Evolutionary conservation across 64 coral and sea anemone species (phyloP).

Genomic region (Trachythela sp.): DNA sequence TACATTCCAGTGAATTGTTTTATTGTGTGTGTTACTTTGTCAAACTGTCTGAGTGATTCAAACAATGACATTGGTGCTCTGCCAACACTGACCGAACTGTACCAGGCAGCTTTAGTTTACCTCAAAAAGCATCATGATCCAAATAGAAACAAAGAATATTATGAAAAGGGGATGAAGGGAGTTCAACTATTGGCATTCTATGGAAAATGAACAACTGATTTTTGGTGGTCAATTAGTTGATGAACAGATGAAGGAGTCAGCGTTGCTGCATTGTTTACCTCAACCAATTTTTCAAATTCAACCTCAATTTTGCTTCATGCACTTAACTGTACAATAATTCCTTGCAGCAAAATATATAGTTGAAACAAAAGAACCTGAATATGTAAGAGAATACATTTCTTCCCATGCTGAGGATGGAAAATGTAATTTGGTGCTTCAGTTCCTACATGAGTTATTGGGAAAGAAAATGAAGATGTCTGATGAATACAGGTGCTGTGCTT

Average conservation of each 20-base stretch:
- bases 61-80: not conserved
- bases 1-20: constrained; percentile 13
- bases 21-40: constrained; percentile 1
- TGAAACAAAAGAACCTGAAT: not conserved
- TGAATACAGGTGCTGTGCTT: not conserved
- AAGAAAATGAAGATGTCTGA: not conserved
- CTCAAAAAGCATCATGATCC: not conserved
- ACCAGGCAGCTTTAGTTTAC: not conserved
- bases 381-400: not conserved
- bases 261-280: not conserved
- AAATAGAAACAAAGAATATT: not conserved
- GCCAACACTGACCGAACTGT: constrained; percentile 5
- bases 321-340: constrained; percentile 12
- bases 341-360: not conserved
- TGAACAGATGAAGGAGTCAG: not conserved
- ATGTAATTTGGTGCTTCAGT: not conserved
- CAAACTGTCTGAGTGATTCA: not conserved
- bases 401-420: not conserved
- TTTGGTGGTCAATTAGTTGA: not conserved
- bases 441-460: not conserved
- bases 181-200: not conserved
- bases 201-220: not conserved
- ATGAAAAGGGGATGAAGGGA: not conserved
- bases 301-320: not conserved
- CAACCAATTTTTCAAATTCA: not conserved